phyloP scores from a whole-genome alignment of 2,113 vertebrate genomes.

The Pluvialis apricaria region DNA sequence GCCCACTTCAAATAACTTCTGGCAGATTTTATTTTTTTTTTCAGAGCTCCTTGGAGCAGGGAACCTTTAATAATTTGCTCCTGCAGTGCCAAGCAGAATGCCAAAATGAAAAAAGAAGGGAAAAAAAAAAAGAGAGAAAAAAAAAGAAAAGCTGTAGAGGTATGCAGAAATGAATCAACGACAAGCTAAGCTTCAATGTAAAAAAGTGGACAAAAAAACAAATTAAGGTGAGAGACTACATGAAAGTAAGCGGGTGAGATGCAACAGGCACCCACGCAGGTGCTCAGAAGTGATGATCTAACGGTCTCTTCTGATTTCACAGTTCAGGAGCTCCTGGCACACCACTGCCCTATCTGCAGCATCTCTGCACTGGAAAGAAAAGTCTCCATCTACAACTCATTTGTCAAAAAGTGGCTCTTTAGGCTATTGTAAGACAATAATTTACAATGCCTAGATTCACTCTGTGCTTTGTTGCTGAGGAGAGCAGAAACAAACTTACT shows the following conservation, averaged over 20 bases:
- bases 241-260: neutral
- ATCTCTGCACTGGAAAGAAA: neutral
- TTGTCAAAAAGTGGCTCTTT: constrained; percentile 18
- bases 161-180: neutral
- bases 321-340: neutral
- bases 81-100: neutral
- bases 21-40: neutral
- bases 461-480: constrained; percentile 33
- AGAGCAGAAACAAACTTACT: constrained; percentile 40
- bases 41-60: neutral
- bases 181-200: neutral
- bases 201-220: neutral
- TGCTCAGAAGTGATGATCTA: neutral
- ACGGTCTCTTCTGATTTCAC: neutral
- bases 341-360: neutral
- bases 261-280: accelerated
- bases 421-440: neutral
- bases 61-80: constrained; percentile 14
- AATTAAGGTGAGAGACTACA: neutral
- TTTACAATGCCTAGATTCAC: neutral
- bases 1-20: constrained; percentile 2
- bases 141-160: neutral
- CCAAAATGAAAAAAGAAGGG: neutral
- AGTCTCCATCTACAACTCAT: neutral
- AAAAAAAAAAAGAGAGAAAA: too few species aligned